These are phyloP conservation scores for Caradrina kadenii DNA, from an alignment of 2,888 invertebrate species.

Conservation along the genomic window DNA sequence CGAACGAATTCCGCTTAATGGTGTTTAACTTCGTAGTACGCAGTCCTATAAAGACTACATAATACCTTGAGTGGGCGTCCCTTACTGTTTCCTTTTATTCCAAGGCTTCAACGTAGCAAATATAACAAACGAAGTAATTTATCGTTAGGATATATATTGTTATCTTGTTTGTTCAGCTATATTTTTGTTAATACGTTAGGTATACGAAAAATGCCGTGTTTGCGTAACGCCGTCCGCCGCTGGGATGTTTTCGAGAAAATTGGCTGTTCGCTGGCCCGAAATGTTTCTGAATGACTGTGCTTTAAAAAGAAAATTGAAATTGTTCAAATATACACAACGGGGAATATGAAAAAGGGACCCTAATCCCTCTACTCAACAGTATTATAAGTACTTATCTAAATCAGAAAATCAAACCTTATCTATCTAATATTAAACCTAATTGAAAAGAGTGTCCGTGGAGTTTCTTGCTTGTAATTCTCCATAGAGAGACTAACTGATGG, in stretches of 20 bases:
- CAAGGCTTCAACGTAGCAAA: conserved; percentile 59
- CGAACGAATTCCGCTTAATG: conserved; percentile 28
- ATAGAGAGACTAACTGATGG: no score
- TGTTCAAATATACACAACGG: conserved; percentile 37
- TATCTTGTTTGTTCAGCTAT: conserved; percentile 63
- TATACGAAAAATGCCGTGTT: conserved; percentile 53
- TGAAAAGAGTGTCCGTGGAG: no score
- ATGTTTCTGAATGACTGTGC: conserved; percentile 39
- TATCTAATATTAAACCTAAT: neutral
- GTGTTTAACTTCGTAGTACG: conserved; percentile 49
- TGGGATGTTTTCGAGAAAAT: conserved; percentile 51
- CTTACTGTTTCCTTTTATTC: conserved; percentile 53
- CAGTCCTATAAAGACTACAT: conserved; percentile 43
- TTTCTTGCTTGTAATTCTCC: no score
- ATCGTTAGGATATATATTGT: conserved; percentile 60
- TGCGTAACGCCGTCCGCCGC: conserved; percentile 46
- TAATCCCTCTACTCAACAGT: conserved; percentile 24
- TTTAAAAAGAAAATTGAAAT: conserved; percentile 37
- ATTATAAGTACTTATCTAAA: no score
- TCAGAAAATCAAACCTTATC: neutral
- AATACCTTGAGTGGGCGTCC: conserved; percentile 62
- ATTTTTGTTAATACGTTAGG: conserved; percentile 55
- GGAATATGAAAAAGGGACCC: conserved; percentile 11
- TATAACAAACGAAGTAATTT: conserved; percentile 67
- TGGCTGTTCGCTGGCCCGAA: conserved; percentile 48